Conservation (phyloP, 2,888 invertebrate genomes). For the Pyrochroa serraticornis region DNA sequence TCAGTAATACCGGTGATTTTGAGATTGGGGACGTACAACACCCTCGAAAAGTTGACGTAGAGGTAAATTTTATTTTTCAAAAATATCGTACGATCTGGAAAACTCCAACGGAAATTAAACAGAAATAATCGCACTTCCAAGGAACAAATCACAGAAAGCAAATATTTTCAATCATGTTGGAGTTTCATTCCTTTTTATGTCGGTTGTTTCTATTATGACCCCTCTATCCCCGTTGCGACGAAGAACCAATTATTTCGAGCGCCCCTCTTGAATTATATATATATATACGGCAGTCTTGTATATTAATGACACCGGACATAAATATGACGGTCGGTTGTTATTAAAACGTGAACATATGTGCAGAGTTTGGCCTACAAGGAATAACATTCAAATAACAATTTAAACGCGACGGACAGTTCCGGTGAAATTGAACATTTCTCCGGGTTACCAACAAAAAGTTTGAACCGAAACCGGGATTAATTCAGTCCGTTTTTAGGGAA, state of each 20-base stretch:
- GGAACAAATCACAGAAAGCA: no score
- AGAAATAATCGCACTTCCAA: no score
- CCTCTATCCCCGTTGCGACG: constrained; percentile 27
- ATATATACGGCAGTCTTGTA: constrained; percentile 30
- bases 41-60: no score
- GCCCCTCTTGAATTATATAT: constrained; percentile 32
- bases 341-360: constrained; percentile 32
- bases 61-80: no score
- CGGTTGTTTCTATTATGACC: constrained; percentile 24
- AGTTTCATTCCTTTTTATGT: no score
- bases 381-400: constrained; percentile 6
- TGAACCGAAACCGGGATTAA: constrained; percentile 15
- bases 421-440: background rate
- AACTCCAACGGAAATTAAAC: no score
- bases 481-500: constrained; percentile 20
- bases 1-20: no score
- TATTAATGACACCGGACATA: constrained; percentile 32
- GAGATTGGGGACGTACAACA: no score
- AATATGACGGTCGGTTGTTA: constrained; percentile 33
- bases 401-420: constrained; percentile 4
- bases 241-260: constrained; percentile 32
- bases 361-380: constrained; percentile 19
- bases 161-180: no score
- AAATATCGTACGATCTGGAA: no score
- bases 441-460: no score